Conservation (phyloP, 2,113 vertebrate species). For the Eurystomus gularis region DNA sequence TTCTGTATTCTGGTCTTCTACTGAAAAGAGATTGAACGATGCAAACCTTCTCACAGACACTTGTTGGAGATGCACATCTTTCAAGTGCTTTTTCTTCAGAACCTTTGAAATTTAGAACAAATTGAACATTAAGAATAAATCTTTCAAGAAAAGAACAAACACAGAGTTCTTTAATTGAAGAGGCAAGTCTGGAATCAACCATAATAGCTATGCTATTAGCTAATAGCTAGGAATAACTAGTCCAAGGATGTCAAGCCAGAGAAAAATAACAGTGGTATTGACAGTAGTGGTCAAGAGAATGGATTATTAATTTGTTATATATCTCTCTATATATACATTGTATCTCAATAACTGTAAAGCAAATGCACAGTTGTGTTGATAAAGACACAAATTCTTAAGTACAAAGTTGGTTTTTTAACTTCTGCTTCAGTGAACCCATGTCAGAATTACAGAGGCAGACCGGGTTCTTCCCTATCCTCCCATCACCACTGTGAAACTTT, state of each 20-base stretch:
- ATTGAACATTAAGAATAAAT: slow-evolving; percentile 3
- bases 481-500: neutral
- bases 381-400: neutral
- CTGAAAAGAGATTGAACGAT: slow-evolving; percentile 89
- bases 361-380: neutral
- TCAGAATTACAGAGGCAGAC: neutral
- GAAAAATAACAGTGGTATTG: neutral
- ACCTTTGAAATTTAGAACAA: slow-evolving; percentile 79
- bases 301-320: neutral
- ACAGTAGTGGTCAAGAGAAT: neutral
- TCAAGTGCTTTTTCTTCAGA: slow-evolving; percentile 83
- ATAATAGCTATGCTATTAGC: neutral
- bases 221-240: neutral
- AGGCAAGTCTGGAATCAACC: neutral
- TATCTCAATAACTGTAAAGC: neutral
- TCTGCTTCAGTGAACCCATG: rapidly evolving
- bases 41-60: slow-evolving; percentile 91
- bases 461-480: neutral
- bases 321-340: neutral
- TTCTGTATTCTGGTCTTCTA: slow-evolving; percentile 69
- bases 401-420: neutral
- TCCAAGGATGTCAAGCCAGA: neutral
- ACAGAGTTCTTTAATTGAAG: neutral
- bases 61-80: slow-evolving; percentile 82
- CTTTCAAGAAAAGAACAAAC: neutral